phyloP scores from a whole-genome alignment of 2,888 invertebrate species.

The Ochlodes sylvanus region DNA sequence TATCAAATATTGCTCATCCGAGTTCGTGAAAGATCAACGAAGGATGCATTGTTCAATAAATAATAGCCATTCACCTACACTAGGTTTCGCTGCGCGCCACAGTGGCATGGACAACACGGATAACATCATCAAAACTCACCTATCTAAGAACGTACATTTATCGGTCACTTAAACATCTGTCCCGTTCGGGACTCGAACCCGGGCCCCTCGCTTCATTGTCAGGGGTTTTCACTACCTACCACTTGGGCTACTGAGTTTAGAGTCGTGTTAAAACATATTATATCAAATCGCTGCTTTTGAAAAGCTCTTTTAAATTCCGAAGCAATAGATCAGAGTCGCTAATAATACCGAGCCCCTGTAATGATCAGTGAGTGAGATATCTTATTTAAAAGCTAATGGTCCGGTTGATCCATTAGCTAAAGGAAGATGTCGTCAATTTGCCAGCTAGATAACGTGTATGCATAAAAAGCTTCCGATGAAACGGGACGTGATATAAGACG shows the following conservation, averaged over 20 bases:
- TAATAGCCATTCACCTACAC: too few relatives aligned
- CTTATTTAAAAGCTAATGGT: conserved; percentile 33
- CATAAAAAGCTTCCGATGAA: conserved; percentile 24
- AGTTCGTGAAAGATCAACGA: too few relatives aligned
- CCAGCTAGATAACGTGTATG: conserved; percentile 23
- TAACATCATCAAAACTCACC: too few relatives aligned
- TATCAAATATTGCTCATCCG: neutral
- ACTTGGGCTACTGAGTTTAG: too few relatives aligned
- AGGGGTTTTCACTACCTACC: too few relatives aligned
- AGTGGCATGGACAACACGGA: too few relatives aligned
- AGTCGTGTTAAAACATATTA: neutral
- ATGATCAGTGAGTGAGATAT: conserved; percentile 24
- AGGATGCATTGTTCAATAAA: too few relatives aligned
- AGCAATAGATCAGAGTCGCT: conserved; percentile 3
- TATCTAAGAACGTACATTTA: too few relatives aligned
- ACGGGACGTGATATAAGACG: neutral
- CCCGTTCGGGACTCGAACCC: too few relatives aligned
- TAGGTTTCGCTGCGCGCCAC: too few relatives aligned
- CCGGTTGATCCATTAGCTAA: conserved; percentile 30
- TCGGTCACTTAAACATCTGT: too few relatives aligned
- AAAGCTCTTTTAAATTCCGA: conserved; percentile 10
- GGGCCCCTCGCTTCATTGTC: too few relatives aligned
- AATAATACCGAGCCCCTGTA: conserved; percentile 24
- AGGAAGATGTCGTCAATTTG: conserved; percentile 36
- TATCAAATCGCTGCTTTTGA: neutral